These are phyloP conservation scores for Polyommatus icarus DNA, from an alignment of 2,888 invertebrate genomes.

Conservation along the genomic window DNA sequence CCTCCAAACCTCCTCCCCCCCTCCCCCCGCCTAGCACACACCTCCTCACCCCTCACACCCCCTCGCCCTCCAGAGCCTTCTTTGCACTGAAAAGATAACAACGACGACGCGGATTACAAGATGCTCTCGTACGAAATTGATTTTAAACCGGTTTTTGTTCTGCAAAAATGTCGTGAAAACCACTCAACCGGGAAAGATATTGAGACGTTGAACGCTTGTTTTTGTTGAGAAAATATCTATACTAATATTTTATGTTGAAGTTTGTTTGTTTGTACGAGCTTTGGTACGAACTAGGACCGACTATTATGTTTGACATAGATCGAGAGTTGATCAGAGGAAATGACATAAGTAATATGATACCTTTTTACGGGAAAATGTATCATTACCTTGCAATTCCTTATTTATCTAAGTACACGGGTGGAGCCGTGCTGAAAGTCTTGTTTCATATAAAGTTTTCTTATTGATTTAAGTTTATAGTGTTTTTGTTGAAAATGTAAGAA, in stretches of 20 bases:
- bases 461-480: too few species aligned
- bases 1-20: neutral
- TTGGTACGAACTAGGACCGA: too few species aligned
- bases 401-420: too few species aligned
- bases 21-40: neutral
- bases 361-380: too few species aligned
- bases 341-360: too few species aligned
- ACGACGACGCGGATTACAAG: constrained; percentile 11
- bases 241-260: neutral
- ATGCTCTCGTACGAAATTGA: constrained; percentile 16
- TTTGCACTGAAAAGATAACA: constrained; percentile 26
- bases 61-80: neutral
- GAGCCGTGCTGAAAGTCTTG: too few species aligned
- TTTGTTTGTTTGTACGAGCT: too few species aligned
- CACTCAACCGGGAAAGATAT: constrained; percentile 13
- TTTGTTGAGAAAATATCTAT: neutral
- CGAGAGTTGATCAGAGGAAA: too few species aligned
- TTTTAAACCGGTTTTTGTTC: constrained; percentile 21
- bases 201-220: neutral
- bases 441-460: too few species aligned
- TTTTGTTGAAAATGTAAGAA: neutral
- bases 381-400: too few species aligned
- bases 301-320: too few species aligned
- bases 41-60: neutral
- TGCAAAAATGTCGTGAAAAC: constrained; percentile 10